These are phyloP conservation scores for Atherinosoma microstoma DNA, from an alignment of 2,797 vertebrate species.

Conservation along the genomic window DNA sequence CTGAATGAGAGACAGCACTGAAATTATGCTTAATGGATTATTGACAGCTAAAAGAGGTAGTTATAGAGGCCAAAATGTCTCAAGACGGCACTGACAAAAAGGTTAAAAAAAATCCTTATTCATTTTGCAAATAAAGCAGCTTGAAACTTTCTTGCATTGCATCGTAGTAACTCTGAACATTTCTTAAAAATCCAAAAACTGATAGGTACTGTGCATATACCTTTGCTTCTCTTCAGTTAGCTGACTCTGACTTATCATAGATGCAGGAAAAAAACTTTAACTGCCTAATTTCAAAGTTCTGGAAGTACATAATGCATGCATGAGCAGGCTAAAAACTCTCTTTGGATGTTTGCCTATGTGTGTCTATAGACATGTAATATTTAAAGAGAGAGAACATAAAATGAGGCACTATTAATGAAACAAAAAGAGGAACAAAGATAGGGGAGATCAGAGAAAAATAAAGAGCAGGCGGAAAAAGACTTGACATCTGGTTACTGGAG, in stretches of 20 bases:
- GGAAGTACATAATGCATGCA: not conserved
- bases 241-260: constrained; percentile 15
- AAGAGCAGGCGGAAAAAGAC: constrained; percentile 43
- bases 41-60: constrained; percentile 24
- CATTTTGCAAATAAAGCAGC: constrained; percentile 28
- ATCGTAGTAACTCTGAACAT: constrained; percentile 34
- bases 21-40: constrained; percentile 32
- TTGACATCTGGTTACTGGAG: constrained; percentile 65
- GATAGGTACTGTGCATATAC: constrained; percentile 32
- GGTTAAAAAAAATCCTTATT: not conserved
- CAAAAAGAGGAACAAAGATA: constrained; percentile 57
- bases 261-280: not conserved
- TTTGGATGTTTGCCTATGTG: not conserved
- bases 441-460: constrained; percentile 52
- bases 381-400: constrained; percentile 39
- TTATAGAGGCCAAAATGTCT: constrained; percentile 10
- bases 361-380: constrained; percentile 32
- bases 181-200: constrained; percentile 45
- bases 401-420: constrained; percentile 61
- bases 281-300: constrained; percentile 5
- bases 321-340: not conserved
- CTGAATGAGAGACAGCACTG: constrained; percentile 16
- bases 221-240: constrained; percentile 31
- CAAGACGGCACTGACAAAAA: not conserved
- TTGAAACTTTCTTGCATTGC: constrained; percentile 29